phyloP scores from a whole-genome alignment of 1,140 invertebrate species.

The Drosophila suzukii region DNA sequence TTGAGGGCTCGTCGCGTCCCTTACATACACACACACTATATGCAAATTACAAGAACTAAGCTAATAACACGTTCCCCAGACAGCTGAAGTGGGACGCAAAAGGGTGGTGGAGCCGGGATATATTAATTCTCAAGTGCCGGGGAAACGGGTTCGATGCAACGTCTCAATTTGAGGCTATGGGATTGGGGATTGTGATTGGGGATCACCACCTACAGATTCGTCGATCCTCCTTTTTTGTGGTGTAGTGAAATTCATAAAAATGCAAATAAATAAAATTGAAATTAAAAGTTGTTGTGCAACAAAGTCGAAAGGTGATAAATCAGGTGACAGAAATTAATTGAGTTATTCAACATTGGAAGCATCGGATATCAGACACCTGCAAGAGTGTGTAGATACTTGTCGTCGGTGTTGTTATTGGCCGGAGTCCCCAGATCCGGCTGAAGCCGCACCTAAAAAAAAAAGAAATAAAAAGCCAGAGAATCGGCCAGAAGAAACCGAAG shows the following conservation, averaged over 20 bases:
- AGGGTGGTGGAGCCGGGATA: conserved; percentile 38
- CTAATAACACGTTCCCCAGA: conserved; percentile 73
- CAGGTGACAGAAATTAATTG: conserved; percentile 84
- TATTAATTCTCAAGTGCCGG: conserved; percentile 67
- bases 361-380: conserved; percentile 54
- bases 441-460: conserved; percentile 60
- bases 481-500: conserved; percentile 24
- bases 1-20: conserved; percentile 42
- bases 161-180: conserved; percentile 60
- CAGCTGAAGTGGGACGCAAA: conserved; percentile 52
- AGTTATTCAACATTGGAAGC: conserved; percentile 79
- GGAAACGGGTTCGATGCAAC: conserved; percentile 52
- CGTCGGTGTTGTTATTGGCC: conserved; percentile 76
- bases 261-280: conserved; percentile 81
- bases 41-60: conserved; percentile 77
- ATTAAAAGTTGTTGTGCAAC: conserved; percentile 73
- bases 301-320: conserved; percentile 78
- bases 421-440: conserved; percentile 51
- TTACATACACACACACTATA: conserved; percentile 37
- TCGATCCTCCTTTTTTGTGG: conserved; percentile 15
- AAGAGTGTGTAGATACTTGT: conserved; percentile 62
- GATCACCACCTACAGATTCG: conserved; percentile 65
- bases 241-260: conserved; percentile 65
- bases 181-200: conserved; percentile 15
- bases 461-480: conserved; percentile 31